Evolutionary conservation across 2,797 vertebrate genomes (phyloP).

Genomic region (Steatocranus sp.): DNA sequence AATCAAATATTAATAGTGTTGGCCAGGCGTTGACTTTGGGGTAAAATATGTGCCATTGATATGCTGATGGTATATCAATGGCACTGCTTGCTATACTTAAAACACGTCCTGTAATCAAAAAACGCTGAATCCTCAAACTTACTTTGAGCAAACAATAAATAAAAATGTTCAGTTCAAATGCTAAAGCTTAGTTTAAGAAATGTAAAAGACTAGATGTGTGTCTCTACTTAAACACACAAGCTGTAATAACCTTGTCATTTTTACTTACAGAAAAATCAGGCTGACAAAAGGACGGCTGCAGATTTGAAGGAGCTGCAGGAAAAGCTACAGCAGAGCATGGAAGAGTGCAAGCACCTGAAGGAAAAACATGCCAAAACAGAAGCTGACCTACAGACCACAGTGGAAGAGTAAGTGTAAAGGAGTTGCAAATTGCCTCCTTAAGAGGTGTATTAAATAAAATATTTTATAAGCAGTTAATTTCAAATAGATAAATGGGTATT

Average conservation of each 20-base stretch:
- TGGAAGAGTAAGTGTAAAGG: conserved; percentile 88
- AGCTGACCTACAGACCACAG: conserved; percentile 81
- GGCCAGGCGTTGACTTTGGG: neutral
- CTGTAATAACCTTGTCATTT: neutral
- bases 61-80: neutral
- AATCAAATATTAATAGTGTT: neutral
- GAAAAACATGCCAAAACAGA: conserved; percentile 82
- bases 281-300: conserved; percentile 68
- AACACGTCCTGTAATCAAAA: neutral
- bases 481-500: neutral
- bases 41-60: neutral
- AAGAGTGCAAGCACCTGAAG: conserved; percentile 77
- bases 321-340: conserved; percentile 70
- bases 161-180: neutral
- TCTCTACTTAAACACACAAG: neutral
- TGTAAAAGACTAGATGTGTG: neutral
- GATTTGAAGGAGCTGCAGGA: conserved; percentile 77
- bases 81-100: neutral
- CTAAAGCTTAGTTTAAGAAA: neutral
- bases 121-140: neutral
- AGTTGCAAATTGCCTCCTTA: neutral
- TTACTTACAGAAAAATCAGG: conserved; percentile 63
- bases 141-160: neutral
- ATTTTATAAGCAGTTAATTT: neutral
- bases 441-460: neutral